Evolutionary conservation across 2,888 invertebrate genomes (phyloP), one percentile per base, ranked within the genome.

Genomic region (Tipula lateralis): DNA sequence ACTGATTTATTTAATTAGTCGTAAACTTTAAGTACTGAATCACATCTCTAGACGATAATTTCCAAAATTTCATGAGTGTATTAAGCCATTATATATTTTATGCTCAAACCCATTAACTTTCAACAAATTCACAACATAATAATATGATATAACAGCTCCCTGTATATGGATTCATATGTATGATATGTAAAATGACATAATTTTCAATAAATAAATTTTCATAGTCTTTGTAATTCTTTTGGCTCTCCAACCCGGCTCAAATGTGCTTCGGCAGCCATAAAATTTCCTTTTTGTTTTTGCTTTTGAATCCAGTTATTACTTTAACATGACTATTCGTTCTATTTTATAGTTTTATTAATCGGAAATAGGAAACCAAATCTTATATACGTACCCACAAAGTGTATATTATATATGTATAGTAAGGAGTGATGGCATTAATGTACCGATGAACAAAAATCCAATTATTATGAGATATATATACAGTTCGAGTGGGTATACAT

Each of bases 301-400:
- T 24, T 66, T 66, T 24, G 24, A 19, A 19, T 24, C 66, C 24
- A 9, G 66, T 66, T 66, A 66, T 66, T 66, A 66, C 66, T 66
- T 66, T 66, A 66, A 66, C 66, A 66, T 66, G 66, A 66, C 66
- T 19, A 19, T 66, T 66, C 66, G 24, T 66, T 66, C 66, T 7
- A 2, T 66, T 66, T 66, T 24, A 66, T 66, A 66, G 66, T 66
- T 66, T 66, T 66, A 66, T 66, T 66, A 66, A 66, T 66, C 66
- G 66, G 66, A 66, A 66, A 66, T 66, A 24, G 66, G 24, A 66
- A 66, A 24, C 66, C 66, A 66, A 66, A 66, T 66, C 66, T 66
- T 66, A 66, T 66, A 66, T 24, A n/a, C n/a, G 66, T 66, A 66
- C 3, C 24, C 66, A 12, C 24, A 66, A 19, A 24, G 7, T 24